A percentile compares a stretch with the other conserved stretches of the same genome.
phyloP scores from a whole-genome alignment of 1,140 invertebrate genomes.

The Harpegnathos saltator region DNA sequence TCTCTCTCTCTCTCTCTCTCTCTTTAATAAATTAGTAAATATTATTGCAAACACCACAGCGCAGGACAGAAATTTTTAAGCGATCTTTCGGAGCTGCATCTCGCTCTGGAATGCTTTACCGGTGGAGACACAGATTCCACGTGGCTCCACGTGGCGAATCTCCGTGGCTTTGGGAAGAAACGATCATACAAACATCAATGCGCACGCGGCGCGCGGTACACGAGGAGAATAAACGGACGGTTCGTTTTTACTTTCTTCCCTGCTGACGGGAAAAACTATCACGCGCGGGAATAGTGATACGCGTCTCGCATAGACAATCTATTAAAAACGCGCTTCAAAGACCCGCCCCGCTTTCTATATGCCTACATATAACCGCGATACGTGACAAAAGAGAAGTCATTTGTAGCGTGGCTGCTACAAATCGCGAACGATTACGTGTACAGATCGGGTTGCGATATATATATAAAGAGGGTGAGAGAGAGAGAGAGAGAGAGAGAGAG shows the following conservation, averaged over 20 bases:
- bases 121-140: no score
- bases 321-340: conserved; percentile 38
- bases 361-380: conserved; percentile 25
- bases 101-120: no score
- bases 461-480: no score
- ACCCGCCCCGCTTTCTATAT: conserved; percentile 2
- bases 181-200: conserved; percentile 18
- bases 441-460: conserved; percentile 47
- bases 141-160: background rate
- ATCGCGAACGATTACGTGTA: conserved; percentile 55
- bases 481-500: no score
- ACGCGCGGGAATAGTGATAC: background rate
- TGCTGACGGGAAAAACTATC: background rate
- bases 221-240: conserved; percentile 11
- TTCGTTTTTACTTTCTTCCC: background rate
- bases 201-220: no score
- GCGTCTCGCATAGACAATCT: conserved; percentile 1
- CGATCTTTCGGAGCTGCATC: no score
- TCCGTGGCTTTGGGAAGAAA: background rate
- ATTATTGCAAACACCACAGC: no score
- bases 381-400: conserved; percentile 52
- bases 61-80: no score
- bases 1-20: background rate
- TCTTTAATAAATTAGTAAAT: no score
- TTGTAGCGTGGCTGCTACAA: conserved; percentile 49